phyloP scores from a whole-genome alignment of 2,113 vertebrate genomes.

The Ornithorhynchus anatinus region DNA sequence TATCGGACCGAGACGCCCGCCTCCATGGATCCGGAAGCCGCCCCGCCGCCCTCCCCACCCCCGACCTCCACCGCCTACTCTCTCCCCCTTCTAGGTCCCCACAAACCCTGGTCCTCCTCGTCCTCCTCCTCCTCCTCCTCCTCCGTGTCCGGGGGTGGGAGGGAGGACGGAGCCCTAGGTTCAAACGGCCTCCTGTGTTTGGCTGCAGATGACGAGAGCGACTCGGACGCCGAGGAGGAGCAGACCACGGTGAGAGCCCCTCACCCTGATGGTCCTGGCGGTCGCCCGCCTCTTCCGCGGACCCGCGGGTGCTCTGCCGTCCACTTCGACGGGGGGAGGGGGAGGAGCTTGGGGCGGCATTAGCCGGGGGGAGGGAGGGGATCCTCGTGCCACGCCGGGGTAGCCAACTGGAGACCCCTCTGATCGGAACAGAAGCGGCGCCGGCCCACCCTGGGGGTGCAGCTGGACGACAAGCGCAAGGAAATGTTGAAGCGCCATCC shows the following conservation, averaged over 20 bases:
- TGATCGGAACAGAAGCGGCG: constrained; percentile 83
- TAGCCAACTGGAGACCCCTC: too few species aligned
- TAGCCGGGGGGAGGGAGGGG: fast-evolving
- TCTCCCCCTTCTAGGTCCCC: too few species aligned
- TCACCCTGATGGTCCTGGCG: not conserved
- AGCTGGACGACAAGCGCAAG: constrained; percentile 94
- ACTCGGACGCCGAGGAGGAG: constrained; percentile 95
- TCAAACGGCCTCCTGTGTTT: not conserved
- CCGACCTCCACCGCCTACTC: too few species aligned
- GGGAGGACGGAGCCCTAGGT: not conserved
- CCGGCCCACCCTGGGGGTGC: constrained; percentile 88
- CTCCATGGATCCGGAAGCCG: not conserved
- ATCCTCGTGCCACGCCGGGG: too few species aligned
- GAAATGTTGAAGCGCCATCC: constrained; percentile 96
- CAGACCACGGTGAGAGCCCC: constrained; percentile 87
- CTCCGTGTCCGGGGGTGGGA: too few species aligned
- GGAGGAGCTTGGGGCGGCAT: not conserved
- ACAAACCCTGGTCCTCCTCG: too few species aligned
- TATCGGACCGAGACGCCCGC: constrained; percentile 40
- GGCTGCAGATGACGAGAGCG: constrained; percentile 90
- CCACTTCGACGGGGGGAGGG: not conserved
- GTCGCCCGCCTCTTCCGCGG: not conserved
- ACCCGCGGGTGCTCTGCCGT: not conserved
- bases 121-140: not conserved
- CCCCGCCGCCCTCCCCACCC: too few species aligned